Conservation (phyloP, 2,797 vertebrate genomes). For the Poecile montanus region DNA sequence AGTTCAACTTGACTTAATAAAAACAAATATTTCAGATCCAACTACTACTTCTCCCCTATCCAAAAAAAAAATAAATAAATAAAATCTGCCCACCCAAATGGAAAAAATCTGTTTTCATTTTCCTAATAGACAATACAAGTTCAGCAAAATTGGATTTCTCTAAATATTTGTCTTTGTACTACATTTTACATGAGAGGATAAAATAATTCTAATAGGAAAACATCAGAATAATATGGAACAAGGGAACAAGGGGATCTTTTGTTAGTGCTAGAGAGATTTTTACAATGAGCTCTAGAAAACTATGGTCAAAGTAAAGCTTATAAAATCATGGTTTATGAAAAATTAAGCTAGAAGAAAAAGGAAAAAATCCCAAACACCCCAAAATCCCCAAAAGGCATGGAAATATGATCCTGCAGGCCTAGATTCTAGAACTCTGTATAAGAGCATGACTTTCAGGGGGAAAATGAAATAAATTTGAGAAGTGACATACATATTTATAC, state of each 20-base stretch:
- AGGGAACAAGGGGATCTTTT: not conserved
- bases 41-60: rapidly evolving
- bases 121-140: not conserved
- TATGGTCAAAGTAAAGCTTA: not conserved
- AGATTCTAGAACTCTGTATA: not conserved
- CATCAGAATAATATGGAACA: not conserved
- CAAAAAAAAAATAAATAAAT: not conserved
- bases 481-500: not conserved
- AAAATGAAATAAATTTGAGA: not conserved
- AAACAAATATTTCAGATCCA: not conserved
- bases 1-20: not conserved
- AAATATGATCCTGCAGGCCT: not conserved
- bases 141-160: not conserved
- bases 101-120: not conserved
- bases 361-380: rapidly evolving
- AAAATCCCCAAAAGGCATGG: not conserved
- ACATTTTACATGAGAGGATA: not conserved
- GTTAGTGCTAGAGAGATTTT: not conserved
- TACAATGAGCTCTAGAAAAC: not conserved
- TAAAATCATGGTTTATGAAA: not conserved
- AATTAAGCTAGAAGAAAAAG: not conserved
- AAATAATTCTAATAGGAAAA: not conserved
- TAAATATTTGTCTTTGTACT: not conserved
- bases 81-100: not conserved
- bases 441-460: not conserved